These are phyloP conservation scores for Mechanitis messenoides DNA, from an alignment of 2,888 invertebrate genomes.

Conservation along the genomic window DNA sequence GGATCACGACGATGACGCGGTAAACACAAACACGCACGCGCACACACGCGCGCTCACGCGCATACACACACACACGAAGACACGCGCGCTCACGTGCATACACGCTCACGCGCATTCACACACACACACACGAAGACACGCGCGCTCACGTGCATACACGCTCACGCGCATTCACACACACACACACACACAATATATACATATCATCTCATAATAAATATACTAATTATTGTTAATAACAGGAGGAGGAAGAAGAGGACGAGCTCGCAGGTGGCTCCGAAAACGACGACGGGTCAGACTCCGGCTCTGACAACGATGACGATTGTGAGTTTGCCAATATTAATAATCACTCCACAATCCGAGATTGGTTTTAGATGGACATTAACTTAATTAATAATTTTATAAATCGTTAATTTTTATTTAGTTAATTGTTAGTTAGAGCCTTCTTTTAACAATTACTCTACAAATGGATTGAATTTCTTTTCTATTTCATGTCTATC, in stretches of 20 bases:
- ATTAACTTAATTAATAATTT: too few species aligned
- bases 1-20: constrained; percentile 93
- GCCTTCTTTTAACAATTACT: too few species aligned
- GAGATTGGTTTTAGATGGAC: not conserved
- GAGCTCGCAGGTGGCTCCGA: constrained; percentile 66
- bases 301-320: constrained; percentile 69
- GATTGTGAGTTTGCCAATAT: constrained; percentile 47
- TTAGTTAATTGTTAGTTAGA: too few species aligned
- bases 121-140: not conserved
- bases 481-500: too few species aligned
- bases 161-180: not conserved
- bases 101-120: not conserved
- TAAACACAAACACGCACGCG: constrained; percentile 42
- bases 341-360: not conserved
- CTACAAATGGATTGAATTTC: too few species aligned
- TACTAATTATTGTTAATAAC: constrained; percentile 4
- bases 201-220: not conserved
- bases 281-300: constrained; percentile 71
- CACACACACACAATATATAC: not conserved
- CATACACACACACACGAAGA: not conserved
- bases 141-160: not conserved
- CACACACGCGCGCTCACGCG: constrained; percentile 1
- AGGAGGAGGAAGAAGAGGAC: constrained; percentile 73
- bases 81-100: not conserved
- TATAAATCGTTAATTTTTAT: too few species aligned